phyloP scores from a whole-genome alignment of 2,888 invertebrate species.

The Diachrysia chrysitis region DNA sequence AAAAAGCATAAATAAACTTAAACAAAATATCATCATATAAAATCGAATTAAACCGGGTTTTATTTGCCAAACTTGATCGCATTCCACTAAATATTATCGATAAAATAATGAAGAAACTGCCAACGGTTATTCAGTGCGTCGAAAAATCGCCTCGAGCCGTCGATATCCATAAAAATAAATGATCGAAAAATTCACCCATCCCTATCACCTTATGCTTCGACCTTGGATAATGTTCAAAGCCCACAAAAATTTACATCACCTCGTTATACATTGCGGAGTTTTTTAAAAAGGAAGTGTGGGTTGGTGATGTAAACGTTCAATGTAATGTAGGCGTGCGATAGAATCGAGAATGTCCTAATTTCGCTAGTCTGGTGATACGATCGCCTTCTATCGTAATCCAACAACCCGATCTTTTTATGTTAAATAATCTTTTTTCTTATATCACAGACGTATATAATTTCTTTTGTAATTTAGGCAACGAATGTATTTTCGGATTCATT shows the following conservation, averaged over 20 bases:
- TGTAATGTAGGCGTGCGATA: conserved; percentile 29
- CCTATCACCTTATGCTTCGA: conserved; percentile 51
- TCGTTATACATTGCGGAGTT: conserved; percentile 30
- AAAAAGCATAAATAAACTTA: too few species aligned
- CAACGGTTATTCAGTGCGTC: conserved; percentile 41
- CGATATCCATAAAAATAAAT: conserved; percentile 60
- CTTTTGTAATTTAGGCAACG: conserved; percentile 54
- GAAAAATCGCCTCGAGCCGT: conserved; percentile 36
- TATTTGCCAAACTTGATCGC: conserved; percentile 33
- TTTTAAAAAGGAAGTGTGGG: conserved; percentile 1
- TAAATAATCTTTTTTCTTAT: conserved; percentile 52
- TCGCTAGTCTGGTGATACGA: conserved; percentile 56
- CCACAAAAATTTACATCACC: conserved; percentile 10
- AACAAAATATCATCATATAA: background rate
- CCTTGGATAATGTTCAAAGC: conserved; percentile 9
- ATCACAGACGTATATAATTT: conserved; percentile 58
- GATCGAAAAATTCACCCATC: conserved; percentile 44
- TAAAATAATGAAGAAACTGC: conserved; percentile 45
- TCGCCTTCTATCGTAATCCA: conserved; percentile 56
- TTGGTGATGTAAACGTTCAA: conserved; percentile 11
- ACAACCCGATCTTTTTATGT: conserved; percentile 57
- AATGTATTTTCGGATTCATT: conserved; percentile 54
- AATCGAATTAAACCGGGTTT: conserved; percentile 14
- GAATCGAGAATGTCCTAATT: conserved; percentile 25
- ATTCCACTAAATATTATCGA: conserved; percentile 40